Evolutionary conservation across 1,140 invertebrate genomes (phyloP).

Genomic region (Drosophila parvula): DNA sequence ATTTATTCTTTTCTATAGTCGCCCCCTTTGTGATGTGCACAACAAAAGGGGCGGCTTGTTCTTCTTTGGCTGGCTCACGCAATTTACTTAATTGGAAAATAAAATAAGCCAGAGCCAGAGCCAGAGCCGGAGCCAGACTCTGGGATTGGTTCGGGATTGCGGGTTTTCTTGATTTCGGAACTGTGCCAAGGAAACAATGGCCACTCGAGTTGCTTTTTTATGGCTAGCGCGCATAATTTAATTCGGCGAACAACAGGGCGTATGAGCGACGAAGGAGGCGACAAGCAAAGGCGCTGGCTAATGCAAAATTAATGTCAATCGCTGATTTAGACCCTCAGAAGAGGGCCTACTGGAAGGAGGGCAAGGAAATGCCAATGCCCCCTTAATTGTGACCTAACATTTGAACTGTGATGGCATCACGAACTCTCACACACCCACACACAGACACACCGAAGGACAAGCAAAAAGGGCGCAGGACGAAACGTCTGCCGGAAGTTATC

Average conservation of each 20-base stretch:
- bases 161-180: not conserved
- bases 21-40: slow-evolving; percentile 9
- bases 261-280: slow-evolving; percentile 37
- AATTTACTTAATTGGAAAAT: slow-evolving; percentile 81
- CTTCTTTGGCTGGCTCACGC: slow-evolving; percentile 53
- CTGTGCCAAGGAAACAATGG: slow-evolving; percentile 48
- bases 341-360: not conserved
- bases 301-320: slow-evolving; percentile 82
- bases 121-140: slow-evolving; percentile 30
- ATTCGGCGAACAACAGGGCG: slow-evolving; percentile 56
- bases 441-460: slow-evolving; percentile 9
- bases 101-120: slow-evolving; percentile 55
- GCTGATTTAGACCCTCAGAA: slow-evolving; percentile 25
- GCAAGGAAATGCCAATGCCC: slow-evolving; percentile 66
- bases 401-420: slow-evolving; percentile 54
- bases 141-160: slow-evolving; percentile 1
- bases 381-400: slow-evolving; percentile 66
- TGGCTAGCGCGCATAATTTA: slow-evolving; percentile 71
- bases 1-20: slow-evolving; percentile 40
- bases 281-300: slow-evolving; percentile 35
- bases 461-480: slow-evolving; percentile 32
- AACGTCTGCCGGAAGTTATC: slow-evolving; percentile 74
- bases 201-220: slow-evolving; percentile 46
- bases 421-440: slow-evolving; percentile 10
- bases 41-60: slow-evolving; percentile 23